These are phyloP conservation scores for Ophiodon elongatus DNA, from an alignment of 2,113 vertebrate species.

Conservation along the genomic window DNA sequence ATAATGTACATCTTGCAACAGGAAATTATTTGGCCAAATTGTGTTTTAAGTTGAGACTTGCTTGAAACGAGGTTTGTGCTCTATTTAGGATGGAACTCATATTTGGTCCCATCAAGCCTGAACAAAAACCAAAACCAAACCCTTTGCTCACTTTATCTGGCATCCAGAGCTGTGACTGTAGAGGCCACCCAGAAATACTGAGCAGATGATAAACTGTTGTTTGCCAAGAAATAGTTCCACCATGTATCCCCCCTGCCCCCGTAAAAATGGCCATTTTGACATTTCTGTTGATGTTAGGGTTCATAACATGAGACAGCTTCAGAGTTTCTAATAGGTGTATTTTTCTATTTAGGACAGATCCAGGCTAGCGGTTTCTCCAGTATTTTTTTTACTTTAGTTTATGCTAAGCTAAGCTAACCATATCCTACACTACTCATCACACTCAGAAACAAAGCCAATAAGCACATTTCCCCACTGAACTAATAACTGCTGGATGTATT, in stretches of 20 bases:
- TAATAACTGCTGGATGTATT: not conserved
- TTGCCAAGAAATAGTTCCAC: not conserved
- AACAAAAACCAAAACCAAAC: not conserved
- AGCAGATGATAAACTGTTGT: not conserved
- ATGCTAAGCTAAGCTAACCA: slow-evolving; percentile 41
- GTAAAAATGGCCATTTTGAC: not conserved
- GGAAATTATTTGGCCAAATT: not conserved
- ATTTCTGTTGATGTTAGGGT: not conserved
- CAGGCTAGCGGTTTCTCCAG: not conserved
- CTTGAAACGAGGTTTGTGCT: not conserved
- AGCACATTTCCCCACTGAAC: not conserved
- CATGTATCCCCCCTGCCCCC: too few relatives aligned
- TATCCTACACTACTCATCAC: not conserved
- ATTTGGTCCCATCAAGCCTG: not conserved
- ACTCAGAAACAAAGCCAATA: slow-evolving; percentile 9
- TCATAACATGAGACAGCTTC: not conserved
- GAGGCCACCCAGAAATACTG: slow-evolving; percentile 3
- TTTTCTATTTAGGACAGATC: not conserved
- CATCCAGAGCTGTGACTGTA: not conserved
- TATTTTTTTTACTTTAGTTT: too few relatives aligned
- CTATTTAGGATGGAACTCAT: not conserved
- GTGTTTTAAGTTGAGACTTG: not conserved
- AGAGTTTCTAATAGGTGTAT: not conserved
- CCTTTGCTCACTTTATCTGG: not conserved
- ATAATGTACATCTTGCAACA: not conserved